Evolutionary conservation across 1,140 invertebrate genomes (phyloP).

Genomic region (Steinernema feltiae): DNA sequence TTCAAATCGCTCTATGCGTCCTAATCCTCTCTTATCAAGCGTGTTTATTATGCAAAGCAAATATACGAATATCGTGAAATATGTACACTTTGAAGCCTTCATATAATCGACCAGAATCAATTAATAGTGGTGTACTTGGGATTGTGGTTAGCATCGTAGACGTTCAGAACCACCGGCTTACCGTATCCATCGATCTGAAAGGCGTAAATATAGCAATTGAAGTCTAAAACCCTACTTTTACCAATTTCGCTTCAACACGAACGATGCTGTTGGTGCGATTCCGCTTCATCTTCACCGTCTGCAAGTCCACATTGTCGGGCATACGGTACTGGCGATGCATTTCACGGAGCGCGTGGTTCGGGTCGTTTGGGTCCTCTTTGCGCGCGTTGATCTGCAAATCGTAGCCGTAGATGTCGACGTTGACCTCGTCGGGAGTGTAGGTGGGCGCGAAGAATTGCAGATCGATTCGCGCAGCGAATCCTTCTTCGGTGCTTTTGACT

Average conservation of each 20-base stretch:
- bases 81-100: no score
- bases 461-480: not conserved
- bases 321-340: constrained; percentile 6
- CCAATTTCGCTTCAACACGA: not conserved
- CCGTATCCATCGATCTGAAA: not conserved
- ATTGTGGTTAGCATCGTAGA: not conserved
- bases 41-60: no score
- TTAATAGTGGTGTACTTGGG: not conserved
- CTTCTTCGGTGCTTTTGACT: not conserved
- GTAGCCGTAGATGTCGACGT: not conserved
- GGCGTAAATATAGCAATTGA: not conserved
- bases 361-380: not conserved
- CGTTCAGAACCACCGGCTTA: not conserved
- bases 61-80: no score
- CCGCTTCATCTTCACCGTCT: not conserved
- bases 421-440: not conserved
- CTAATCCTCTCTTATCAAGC: no score
- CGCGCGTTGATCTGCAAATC: constrained; percentile 1
- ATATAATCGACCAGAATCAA: not conserved
- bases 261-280: not conserved
- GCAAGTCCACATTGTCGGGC: constrained; percentile 1
- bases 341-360: not conserved
- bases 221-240: not conserved
- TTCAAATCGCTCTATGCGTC: no score
- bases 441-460: not conserved